phyloP scores from a whole-genome alignment of 2,113 vertebrate species.

The Sinocyclocheilus anshuiensis region DNA sequence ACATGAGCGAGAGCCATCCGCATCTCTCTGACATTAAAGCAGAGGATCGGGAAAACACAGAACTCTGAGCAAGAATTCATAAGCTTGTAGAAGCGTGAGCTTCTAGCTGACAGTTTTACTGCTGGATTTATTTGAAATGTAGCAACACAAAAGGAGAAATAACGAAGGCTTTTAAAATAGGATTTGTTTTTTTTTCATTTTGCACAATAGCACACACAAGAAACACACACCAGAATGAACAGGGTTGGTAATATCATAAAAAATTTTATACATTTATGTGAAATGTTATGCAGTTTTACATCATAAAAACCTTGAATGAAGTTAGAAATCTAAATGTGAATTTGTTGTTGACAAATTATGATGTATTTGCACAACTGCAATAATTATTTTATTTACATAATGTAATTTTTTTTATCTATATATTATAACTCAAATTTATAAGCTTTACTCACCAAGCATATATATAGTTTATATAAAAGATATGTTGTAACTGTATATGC shows the following conservation, averaged over 20 bases:
- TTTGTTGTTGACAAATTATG: background rate
- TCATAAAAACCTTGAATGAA: background rate
- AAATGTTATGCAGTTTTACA: background rate
- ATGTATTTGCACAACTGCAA: background rate
- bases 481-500: constrained; percentile 65
- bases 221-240: background rate
- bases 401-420: background rate
- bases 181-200: background rate
- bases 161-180: constrained; percentile 54
- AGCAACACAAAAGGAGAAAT: background rate
- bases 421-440: background rate
- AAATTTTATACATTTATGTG: background rate
- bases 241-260: background rate
- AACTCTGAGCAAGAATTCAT: background rate
- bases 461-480: background rate
- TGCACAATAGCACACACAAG: background rate
- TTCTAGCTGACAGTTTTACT: background rate
- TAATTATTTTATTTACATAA: background rate
- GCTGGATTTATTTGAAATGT: background rate
- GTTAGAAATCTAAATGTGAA: background rate
- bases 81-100: constrained; percentile 1
- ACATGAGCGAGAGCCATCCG: constrained; percentile 56
- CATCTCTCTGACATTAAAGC: constrained; percentile 55
- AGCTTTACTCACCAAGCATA: background rate
- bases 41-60: background rate